Base-by-base conservation (phyloP, 2,113 vertebrate species). In the Sigmodon hispidus region DNA sequence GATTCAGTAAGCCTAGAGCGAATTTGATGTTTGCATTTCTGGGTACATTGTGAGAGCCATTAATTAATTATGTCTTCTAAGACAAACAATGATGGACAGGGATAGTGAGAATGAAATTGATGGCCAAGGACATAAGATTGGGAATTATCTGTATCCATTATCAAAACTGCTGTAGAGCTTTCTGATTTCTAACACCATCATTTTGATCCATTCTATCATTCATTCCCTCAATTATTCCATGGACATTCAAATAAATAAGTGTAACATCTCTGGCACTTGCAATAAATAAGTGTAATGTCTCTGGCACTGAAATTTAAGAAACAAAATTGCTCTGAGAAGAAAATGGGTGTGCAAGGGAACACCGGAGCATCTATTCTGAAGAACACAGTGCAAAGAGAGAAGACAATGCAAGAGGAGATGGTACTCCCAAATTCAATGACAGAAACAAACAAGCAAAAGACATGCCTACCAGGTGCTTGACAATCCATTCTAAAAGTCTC, bases 231-330 rank as follows among this genome's bases (percentile, higher is more conserved):
- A 81, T 96, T 89, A 89, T 65, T 91, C 40, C 45, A 40, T 81
- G 77, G 63, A 24, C 84, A 87, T 79, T 88, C 86, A 95, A 95
- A n/a, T 75, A 94, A 93, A 80, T 91, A 95, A 90, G 50, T 70
- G 40, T 76, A 70, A 24, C 2, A 12, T 93, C 10, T 91, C 86
- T 89, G 77, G 81, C n/a, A 75, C 34, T 50, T 22, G 73, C 57
- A 89, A 69, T 93, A 79, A 90, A 90, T 87, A n/a, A n/a, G n/a
- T n/a, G n/a, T n/a, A n/a, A n/a, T n/a, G n/a, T n/a, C n/a, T n/a
- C n/a, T n/a, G 40, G 57, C 69, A 70, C 24, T 50, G 45, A 76
- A 91, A 76, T 85, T 96, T 65, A 85, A 87, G 75, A 97, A 97
- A 84, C n/a, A 90, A 72, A 94, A 84, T n/a, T n/a, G n/a, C 85